phyloP scores from a whole-genome alignment of 2,113 vertebrate species.

The Mobula birostris region DNA sequence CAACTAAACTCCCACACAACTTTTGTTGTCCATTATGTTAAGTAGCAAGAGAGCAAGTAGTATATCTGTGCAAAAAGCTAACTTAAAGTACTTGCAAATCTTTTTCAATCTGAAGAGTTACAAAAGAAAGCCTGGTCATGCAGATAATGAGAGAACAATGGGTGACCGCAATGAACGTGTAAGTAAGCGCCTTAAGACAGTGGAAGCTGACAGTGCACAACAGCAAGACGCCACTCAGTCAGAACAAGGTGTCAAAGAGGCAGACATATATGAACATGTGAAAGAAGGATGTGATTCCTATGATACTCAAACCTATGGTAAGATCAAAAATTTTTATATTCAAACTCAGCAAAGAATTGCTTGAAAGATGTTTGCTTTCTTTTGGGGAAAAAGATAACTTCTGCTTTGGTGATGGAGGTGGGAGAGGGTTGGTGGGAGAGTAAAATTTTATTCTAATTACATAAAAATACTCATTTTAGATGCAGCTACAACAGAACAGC shows the following conservation, averaged over 20 bases:
- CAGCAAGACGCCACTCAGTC: constrained; percentile 45
- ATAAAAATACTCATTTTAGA: constrained; percentile 55
- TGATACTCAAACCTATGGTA: constrained; percentile 88
- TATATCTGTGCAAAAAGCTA: background rate
- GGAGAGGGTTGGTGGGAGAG: too few species aligned
- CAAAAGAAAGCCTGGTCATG: constrained; percentile 86
- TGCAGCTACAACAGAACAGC: constrained; percentile 80
- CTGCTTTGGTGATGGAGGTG: background rate
- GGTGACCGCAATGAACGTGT: constrained; percentile 73
- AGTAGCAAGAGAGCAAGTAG: background rate
- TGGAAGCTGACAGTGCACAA: constrained; percentile 57
- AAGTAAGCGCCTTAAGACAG: constrained; percentile 76
- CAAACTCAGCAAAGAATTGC: background rate
- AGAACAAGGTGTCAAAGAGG: constrained; percentile 55
- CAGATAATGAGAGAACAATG: constrained; percentile 74
- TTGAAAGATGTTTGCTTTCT: background rate
- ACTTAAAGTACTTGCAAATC: background rate
- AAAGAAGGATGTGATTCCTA: constrained; percentile 64
- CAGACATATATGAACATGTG: constrained; percentile 82
- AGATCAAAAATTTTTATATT: background rate
- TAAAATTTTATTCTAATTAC: too few species aligned
- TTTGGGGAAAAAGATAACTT: background rate
- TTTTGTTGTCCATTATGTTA: background rate
- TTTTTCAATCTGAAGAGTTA: constrained; percentile 57
- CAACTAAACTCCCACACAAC: background rate